Percentiles rank a stretch among this genome's conserved stretches.
Evolutionary conservation across 2,113 vertebrate genomes (phyloP).

Genomic region (Salvelinus alpinus): DNA sequence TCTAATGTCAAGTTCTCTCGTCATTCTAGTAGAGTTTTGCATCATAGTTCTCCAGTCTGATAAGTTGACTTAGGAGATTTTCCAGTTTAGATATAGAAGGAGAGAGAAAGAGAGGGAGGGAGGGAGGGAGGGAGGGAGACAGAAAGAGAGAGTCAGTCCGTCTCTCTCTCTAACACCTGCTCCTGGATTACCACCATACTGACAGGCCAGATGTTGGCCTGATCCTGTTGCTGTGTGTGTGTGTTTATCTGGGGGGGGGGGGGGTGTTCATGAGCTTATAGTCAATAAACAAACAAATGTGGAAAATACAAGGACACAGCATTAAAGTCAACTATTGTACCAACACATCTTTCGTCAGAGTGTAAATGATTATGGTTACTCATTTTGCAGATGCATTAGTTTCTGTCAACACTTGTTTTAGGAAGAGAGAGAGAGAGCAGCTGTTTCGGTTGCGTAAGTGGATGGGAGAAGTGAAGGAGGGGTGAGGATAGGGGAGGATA

Average conservation of each 20-base stretch:
- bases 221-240: constrained; percentile 21
- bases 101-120: background rate
- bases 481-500: background rate
- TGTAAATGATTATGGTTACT: background rate
- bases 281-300: no score
- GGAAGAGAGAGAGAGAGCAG: constrained; percentile 33
- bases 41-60: no score
- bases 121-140: background rate
- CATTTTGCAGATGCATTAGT: background rate
- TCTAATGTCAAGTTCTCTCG: no score
- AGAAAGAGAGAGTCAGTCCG: background rate
- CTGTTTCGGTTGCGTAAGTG: constrained; percentile 47
- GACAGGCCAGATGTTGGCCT: constrained; percentile 55
- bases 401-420: constrained; percentile 17
- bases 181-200: constrained; percentile 52
- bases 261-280: no score
- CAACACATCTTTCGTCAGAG: background rate
- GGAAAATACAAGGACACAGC: no score
- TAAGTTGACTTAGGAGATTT: no score
- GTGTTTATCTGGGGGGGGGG: background rate
- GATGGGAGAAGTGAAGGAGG: constrained; percentile 19
- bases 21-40: no score
- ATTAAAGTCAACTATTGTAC: no score
- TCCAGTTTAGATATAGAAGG: background rate
- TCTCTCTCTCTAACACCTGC: constrained; percentile 41